phyloP scores from a whole-genome alignment of 2,888 invertebrate genomes.

The Philaethria dido region DNA sequence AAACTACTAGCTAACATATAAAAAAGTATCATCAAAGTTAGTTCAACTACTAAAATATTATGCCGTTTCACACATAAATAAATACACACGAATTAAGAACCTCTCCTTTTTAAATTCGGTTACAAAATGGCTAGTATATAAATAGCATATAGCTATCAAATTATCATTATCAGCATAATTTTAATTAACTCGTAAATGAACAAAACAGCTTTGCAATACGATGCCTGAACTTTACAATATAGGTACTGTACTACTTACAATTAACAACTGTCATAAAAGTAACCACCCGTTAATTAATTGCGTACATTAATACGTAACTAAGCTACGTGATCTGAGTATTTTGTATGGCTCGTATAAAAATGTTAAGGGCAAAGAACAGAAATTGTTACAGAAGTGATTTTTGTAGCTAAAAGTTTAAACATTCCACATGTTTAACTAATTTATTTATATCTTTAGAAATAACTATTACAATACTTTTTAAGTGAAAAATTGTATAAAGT shows the following conservation, averaged over 20 bases:
- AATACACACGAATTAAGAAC: too few species aligned
- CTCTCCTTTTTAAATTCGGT: too few species aligned
- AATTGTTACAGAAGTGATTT: neutral
- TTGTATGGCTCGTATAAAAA: slow-evolving; percentile 29
- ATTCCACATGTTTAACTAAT: too few species aligned
- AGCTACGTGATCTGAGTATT: slow-evolving; percentile 26
- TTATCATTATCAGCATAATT: neutral
- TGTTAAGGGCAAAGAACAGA: slow-evolving; percentile 11
- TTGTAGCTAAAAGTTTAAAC: neutral
- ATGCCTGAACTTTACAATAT: neutral
- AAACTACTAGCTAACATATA: too few species aligned
- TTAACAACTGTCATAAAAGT: slow-evolving; percentile 34
- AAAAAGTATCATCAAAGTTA: too few species aligned
- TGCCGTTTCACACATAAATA: too few species aligned
- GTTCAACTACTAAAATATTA: too few species aligned
- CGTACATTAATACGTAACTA: slow-evolving; percentile 32
- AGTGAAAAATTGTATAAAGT: too few species aligned
- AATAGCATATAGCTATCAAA: slow-evolving; percentile 1
- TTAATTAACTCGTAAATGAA: slow-evolving; percentile 6
- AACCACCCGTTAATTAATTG: slow-evolving; percentile 35
- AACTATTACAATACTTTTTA: too few species aligned
- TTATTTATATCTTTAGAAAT: too few species aligned
- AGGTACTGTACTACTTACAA: slow-evolving; percentile 27
- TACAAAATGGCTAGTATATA: neutral
- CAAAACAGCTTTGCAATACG: neutral